A percentile compares a stretch with the other conserved stretches of the same genome.
phyloP scores from a whole-genome alignment of 1,140 invertebrate species.

The Cydia pomonella region DNA sequence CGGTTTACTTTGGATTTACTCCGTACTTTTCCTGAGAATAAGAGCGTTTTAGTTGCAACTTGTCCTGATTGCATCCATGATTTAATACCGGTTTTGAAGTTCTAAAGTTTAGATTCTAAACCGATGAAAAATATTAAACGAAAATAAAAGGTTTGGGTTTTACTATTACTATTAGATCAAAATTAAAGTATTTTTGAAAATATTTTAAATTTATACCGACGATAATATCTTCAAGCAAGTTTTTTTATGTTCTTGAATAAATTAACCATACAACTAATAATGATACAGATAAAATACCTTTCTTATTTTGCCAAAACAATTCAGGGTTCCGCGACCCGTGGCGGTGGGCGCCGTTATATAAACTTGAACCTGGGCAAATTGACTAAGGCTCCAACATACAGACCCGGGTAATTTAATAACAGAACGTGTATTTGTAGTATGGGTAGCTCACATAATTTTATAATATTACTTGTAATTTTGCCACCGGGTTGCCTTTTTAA shows the following conservation, averaged over 20 bases:
- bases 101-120: no score
- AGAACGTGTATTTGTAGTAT: neutral
- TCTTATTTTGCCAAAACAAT: neutral
- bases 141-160: no score
- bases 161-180: no score
- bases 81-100: no score
- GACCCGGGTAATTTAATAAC: conserved; percentile 18
- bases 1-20: no score
- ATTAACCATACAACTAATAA: neutral
- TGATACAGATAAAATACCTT: neutral
- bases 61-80: no score
- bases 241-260: neutral
- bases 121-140: neutral
- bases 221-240: neutral
- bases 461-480: neutral
- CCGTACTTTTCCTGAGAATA: no score
- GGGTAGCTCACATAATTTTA: neutral
- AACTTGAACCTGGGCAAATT: conserved; percentile 13
- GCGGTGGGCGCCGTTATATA: conserved; percentile 3
- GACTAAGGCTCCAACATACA: conserved; percentile 14
- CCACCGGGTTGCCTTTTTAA: neutral
- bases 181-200: no score
- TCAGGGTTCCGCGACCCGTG: neutral
- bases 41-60: no score
- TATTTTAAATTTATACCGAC: no score